Percentiles rank a stretch among this genome's conserved stretches.
phyloP scores from a whole-genome alignment of 2,113 vertebrate species.

The Nothoprocta perdicaria region DNA sequence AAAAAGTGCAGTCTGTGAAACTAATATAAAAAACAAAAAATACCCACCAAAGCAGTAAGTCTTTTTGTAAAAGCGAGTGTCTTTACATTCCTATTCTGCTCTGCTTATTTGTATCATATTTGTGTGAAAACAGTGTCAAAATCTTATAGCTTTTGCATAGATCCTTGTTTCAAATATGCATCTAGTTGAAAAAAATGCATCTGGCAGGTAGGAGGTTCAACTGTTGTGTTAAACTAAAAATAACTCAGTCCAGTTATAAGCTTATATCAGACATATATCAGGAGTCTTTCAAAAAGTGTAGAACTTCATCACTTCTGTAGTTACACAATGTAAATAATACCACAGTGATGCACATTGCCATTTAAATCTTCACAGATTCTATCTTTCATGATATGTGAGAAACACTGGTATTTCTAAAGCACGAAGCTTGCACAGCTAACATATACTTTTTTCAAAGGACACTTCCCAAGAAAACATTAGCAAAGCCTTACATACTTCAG shows the following conservation, averaged over 20 bases:
- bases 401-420: background rate
- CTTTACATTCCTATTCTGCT: background rate
- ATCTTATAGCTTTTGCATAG: background rate
- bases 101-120: background rate
- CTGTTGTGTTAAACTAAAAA: background rate
- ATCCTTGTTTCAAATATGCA: background rate
- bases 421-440: background rate
- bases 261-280: background rate
- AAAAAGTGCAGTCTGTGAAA: background rate
- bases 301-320: background rate
- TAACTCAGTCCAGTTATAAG: background rate
- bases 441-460: background rate
- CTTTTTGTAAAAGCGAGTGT: background rate
- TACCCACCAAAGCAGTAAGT: background rate
- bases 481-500: conserved; percentile 84
- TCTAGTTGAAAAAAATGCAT: background rate
- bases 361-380: background rate
- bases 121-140: background rate
- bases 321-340: background rate
- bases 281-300: background rate
- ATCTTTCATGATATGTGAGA: background rate
- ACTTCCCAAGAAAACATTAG: background rate
- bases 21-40: background rate
- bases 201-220: background rate
- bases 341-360: background rate